A percentile compares a stretch with the other conserved stretches of the same genome.
Conservation (phyloP, 2,113 vertebrate species). For the Zapornia atra region DNA sequence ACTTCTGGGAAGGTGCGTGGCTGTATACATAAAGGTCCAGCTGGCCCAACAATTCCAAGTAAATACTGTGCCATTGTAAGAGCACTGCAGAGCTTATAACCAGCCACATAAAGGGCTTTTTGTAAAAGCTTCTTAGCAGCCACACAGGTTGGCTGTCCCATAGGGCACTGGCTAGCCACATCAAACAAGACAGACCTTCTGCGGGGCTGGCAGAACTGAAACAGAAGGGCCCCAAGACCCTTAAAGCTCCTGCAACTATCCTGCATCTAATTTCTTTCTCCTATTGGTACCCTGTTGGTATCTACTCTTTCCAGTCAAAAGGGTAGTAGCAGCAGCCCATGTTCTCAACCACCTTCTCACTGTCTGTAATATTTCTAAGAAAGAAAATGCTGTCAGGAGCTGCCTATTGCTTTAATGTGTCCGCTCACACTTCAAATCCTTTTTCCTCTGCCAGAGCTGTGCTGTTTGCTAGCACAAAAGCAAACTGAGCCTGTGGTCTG, state of each 20-base stretch:
- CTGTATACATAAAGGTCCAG: neutral
- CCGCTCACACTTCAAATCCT: neutral
- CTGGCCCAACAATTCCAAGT: neutral
- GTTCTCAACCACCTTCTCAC: neutral
- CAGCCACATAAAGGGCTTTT: fast-evolving
- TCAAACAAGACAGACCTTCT: neutral
- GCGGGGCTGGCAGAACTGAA: neutral
- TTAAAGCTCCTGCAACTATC: neutral
- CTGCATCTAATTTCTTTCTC: neutral
- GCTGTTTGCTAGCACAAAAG: slow-evolving; percentile 33
- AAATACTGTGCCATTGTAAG: neutral
- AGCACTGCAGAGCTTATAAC: neutral
- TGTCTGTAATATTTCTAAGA: neutral
- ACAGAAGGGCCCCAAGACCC: neutral
- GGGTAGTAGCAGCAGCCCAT: neutral
- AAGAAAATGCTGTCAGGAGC: neutral
- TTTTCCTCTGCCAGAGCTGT: neutral
- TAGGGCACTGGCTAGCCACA: neutral
- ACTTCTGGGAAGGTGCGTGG: fast-evolving
- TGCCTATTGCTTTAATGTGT: neutral
- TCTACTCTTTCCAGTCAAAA: neutral
- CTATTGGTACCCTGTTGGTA: neutral
- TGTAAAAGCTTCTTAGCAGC: neutral
- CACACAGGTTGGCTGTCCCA: neutral
- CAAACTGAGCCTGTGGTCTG: slow-evolving; percentile 18